phyloP scores from a whole-genome alignment of 2,113 vertebrate genomes.

The Rhinolophus sinicus region DNA sequence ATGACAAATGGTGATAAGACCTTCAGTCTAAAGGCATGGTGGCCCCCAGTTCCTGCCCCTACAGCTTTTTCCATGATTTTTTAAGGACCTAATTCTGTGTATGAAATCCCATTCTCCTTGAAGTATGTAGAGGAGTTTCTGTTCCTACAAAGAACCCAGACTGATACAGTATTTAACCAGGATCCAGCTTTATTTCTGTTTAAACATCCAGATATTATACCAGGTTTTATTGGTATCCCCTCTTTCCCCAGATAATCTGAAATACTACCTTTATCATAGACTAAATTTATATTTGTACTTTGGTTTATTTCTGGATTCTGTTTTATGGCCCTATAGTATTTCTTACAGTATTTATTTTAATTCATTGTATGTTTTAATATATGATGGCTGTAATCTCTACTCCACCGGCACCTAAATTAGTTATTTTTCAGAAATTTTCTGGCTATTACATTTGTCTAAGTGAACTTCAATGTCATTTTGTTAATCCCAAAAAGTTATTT shows the following conservation, averaged over 20 bases:
- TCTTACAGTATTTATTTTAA: neutral
- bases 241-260: neutral
- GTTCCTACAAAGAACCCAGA: neutral
- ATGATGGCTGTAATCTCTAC: neutral
- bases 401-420: neutral
- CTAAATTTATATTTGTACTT: slow-evolving; percentile 9
- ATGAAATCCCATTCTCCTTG: neutral
- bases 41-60: neutral
- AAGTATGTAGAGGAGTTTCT: neutral
- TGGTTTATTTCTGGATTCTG: neutral
- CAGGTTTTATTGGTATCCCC: neutral
- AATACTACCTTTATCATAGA: neutral
- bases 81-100: slow-evolving; percentile 8
- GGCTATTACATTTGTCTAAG: neutral
- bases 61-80: neutral
- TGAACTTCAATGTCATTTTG: slow-evolving; percentile 1
- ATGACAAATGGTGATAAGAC: neutral
- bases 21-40: neutral
- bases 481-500: neutral
- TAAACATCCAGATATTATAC: neutral
- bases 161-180: neutral
- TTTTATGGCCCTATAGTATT: neutral
- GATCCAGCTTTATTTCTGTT: neutral
- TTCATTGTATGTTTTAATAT: slow-evolving; percentile 17
- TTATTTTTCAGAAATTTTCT: slow-evolving; percentile 8